A percentile compares a stretch with the other conserved stretches of the same genome.
phyloP scores from a whole-genome alignment of 2,113 vertebrate species.

The Paramisgurnus dabryanus region DNA sequence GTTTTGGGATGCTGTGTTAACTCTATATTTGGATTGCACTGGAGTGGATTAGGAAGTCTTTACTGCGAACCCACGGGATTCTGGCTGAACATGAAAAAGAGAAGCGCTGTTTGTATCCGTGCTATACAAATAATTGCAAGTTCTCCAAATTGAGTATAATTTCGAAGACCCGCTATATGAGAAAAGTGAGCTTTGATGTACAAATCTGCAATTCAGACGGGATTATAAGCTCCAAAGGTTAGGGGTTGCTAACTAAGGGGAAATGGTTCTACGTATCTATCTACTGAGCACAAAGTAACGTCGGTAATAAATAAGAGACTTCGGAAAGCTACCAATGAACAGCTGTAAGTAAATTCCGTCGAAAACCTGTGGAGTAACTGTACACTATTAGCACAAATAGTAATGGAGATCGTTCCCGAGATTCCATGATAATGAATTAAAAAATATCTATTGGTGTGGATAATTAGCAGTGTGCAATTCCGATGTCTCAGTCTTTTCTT shows the following conservation, averaged over 20 bases:
- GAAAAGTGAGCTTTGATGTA: constrained; percentile 80
- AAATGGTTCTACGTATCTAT: constrained; percentile 78
- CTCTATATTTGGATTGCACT: constrained; percentile 80
- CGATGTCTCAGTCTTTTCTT: constrained; percentile 27
- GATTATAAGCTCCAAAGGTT: constrained; percentile 82
- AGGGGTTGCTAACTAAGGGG: constrained; percentile 80
- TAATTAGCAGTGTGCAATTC: constrained; percentile 27
- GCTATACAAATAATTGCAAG: constrained; percentile 81
- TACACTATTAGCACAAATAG: neutral
- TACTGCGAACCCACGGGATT: constrained; percentile 79
- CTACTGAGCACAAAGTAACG: constrained; percentile 74
- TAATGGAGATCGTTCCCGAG: constrained; percentile 30
- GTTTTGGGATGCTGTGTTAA: constrained; percentile 71
- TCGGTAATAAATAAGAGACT: constrained; percentile 74
- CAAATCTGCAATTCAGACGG: constrained; percentile 80
- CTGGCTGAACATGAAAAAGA: constrained; percentile 75
- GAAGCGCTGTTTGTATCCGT: constrained; percentile 72
- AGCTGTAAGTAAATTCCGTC: constrained; percentile 48
- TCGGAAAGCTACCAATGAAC: constrained; percentile 70
- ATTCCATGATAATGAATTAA: constrained; percentile 31
- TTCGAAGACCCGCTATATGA: constrained; percentile 75
- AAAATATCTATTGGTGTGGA: neutral
- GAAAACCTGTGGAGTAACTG: neutral
- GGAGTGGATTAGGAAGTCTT: constrained; percentile 80
- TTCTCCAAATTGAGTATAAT: constrained; percentile 77